These are phyloP conservation scores for Bhutanitis thaidina DNA, from an alignment of 2,888 invertebrate genomes.

Conservation along the genomic window DNA sequence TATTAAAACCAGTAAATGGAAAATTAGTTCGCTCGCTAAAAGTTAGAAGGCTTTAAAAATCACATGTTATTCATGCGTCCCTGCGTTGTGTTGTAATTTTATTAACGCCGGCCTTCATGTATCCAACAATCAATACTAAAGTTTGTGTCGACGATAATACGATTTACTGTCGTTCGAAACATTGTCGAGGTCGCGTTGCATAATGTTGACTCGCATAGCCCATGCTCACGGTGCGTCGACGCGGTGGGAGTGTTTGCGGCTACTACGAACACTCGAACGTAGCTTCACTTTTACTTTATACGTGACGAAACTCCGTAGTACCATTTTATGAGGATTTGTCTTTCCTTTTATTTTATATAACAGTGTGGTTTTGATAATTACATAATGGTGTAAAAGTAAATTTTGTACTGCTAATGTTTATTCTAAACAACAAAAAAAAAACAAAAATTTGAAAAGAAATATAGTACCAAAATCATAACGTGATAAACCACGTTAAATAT, in stretches of 20 bases:
- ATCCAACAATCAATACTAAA: not conserved
- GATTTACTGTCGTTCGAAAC: constrained; percentile 1
- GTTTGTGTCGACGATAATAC: not conserved
- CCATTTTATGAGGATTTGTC: not conserved
- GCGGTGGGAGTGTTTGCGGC: constrained; percentile 17
- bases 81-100: constrained; percentile 10
- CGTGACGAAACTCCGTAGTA: constrained; percentile 1
- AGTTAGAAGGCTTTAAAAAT: constrained; percentile 13
- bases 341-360: not conserved
- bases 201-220: constrained; percentile 20
- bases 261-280: constrained; percentile 17
- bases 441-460: too few relatives aligned
- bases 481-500: too few relatives aligned
- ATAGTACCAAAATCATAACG: too few relatives aligned
- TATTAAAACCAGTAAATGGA: not conserved
- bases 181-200: constrained; percentile 19
- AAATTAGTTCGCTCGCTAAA: constrained; percentile 2
- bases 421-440: too few relatives aligned
- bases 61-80: constrained; percentile 12
- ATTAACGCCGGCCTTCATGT: constrained; percentile 13
- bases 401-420: too few relatives aligned
- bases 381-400: too few relatives aligned
- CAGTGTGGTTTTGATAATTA: too few relatives aligned
- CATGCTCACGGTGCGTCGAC: constrained; percentile 19
- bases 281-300: constrained; percentile 5